Evolutionary conservation across 2,888 invertebrate genomes (phyloP).

Genomic region (Thera britannica): DNA sequence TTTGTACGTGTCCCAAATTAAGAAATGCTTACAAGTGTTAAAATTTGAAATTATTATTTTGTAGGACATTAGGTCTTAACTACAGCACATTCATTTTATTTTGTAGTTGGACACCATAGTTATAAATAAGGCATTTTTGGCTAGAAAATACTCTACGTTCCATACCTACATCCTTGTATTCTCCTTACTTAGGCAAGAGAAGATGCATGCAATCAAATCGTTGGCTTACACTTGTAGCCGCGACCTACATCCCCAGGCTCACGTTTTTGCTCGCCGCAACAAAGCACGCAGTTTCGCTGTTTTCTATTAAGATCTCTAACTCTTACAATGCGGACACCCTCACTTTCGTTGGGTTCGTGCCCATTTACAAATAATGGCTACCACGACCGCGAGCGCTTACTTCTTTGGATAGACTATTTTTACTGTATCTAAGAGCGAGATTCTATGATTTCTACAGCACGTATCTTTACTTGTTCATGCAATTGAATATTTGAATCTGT

Average conservation of each 20-base stretch:
- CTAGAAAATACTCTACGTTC: no score
- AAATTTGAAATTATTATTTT: no score
- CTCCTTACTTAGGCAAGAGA: slow-evolving; percentile 21
- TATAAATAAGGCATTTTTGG: neutral
- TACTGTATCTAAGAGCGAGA: neutral
- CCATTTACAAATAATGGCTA: slow-evolving; percentile 58
- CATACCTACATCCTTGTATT: slow-evolving; percentile 9
- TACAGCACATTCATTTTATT: no score
- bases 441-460: neutral
- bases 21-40: neutral
- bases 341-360: slow-evolving; percentile 75
- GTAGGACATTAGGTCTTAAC: no score
- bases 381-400: slow-evolving; percentile 39
- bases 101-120: neutral
- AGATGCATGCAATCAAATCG: slow-evolving; percentile 32
- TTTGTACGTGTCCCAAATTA: neutral
- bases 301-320: slow-evolving; percentile 77
- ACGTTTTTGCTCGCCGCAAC: slow-evolving; percentile 71
- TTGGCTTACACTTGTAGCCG: slow-evolving; percentile 71
- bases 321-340: slow-evolving; percentile 75
- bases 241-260: slow-evolving; percentile 73
- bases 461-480: neutral
- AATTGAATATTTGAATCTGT: neutral
- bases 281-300: slow-evolving; percentile 65
- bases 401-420: slow-evolving; percentile 8